Percentiles rank a stretch among this genome's conserved stretches.
phyloP scores from a whole-genome alignment of 2,888 invertebrate species.

The Tipula unca region DNA sequence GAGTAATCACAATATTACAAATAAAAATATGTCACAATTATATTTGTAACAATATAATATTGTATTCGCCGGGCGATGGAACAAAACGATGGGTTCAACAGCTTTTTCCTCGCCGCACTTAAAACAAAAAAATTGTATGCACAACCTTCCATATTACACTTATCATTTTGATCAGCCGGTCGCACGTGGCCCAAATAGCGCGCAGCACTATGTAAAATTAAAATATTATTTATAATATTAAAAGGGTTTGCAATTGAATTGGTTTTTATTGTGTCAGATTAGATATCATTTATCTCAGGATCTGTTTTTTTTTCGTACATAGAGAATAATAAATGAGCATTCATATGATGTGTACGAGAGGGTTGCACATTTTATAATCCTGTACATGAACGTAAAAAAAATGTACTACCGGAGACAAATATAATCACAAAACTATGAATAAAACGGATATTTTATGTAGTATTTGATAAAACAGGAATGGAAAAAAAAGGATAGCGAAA shows the following conservation, averaged over 20 bases:
- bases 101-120: neutral
- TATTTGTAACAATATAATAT: neutral
- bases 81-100: neutral
- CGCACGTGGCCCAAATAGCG: neutral
- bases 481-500: neutral
- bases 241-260: neutral
- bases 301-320: neutral
- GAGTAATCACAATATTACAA: neutral
- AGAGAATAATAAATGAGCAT: conserved; percentile 4
- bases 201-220: neutral
- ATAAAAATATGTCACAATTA: conserved; percentile 3
- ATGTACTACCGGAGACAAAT: neutral
- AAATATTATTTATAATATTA: neutral
- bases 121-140: neutral
- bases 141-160: neutral
- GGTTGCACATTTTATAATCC: neutral
- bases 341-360: neutral
- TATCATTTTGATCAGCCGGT: neutral
- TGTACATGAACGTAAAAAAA: no score
- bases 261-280: neutral
- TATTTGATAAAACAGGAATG: neutral
- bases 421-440: neutral
- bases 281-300: neutral
- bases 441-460: neutral
- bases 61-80: neutral